These are phyloP conservation scores for Cartodere bifasciata DNA, from an alignment of 2,888 invertebrate genomes.

Conservation along the genomic window DNA sequence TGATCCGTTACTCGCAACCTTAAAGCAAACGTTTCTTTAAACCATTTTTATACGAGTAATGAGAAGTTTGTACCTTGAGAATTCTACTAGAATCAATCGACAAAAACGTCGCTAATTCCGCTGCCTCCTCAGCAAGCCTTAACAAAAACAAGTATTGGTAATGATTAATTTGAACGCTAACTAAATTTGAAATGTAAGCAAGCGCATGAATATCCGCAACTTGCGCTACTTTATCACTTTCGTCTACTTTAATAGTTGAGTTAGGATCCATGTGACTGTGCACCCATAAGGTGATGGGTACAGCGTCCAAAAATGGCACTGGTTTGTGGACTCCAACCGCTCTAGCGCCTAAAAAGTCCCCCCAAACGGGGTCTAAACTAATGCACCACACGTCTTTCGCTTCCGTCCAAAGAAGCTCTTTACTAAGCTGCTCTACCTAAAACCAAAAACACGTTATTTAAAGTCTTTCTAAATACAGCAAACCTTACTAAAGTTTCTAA, in stretches of 20 bases:
- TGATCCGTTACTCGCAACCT: constrained; percentile 37
- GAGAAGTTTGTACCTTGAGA: constrained; percentile 35
- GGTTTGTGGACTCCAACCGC: constrained; percentile 61
- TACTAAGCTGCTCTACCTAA: constrained; percentile 28
- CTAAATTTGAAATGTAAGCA: constrained; percentile 68
- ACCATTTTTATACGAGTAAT: not conserved
- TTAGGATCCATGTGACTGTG: constrained; percentile 38
- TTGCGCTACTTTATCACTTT: constrained; percentile 11
- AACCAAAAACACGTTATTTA: constrained; percentile 5
- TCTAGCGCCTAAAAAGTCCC: constrained; percentile 77
- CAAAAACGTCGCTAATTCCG: constrained; percentile 68
- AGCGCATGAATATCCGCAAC: constrained; percentile 65
- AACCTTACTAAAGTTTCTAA: constrained; percentile 26
- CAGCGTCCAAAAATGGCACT: constrained; percentile 71
- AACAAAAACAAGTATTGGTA: constrained; percentile 84
- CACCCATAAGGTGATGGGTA: constrained; percentile 80
- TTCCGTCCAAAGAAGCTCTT: constrained; percentile 59
- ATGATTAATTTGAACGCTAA: constrained; percentile 85
- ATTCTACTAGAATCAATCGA: constrained; percentile 66
- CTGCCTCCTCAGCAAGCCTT: constrained; percentile 66
- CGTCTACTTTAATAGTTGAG: constrained; percentile 25
- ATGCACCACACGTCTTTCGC: constrained; percentile 83
- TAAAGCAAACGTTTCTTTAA: constrained; percentile 3
- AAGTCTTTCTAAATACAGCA: not conserved
- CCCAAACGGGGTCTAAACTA: constrained; percentile 82